Conservation (phyloP, 1,140 invertebrate species). For the Forficula auricularia region DNA sequence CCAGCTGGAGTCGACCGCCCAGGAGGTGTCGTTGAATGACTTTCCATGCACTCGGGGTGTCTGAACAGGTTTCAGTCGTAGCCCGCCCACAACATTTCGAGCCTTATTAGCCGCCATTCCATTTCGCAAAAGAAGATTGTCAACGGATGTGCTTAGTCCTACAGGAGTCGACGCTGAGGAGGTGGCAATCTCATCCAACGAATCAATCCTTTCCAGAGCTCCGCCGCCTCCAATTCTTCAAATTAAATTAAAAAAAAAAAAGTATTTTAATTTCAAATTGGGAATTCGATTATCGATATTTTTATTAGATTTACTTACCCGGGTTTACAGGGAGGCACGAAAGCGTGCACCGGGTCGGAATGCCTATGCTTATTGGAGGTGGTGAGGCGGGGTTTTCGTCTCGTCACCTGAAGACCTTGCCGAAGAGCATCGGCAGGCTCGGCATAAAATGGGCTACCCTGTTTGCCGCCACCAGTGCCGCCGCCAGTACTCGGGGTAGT, state of each 20-base stretch:
- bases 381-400: conserved; percentile 7
- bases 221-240: conserved; percentile 7
- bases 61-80: conserved; percentile 48
- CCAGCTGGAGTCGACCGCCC: conserved; percentile 74
- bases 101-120: too few species aligned
- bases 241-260: too few species aligned
- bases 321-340: conserved; percentile 6
- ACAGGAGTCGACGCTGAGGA: neutral
- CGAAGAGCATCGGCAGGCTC: conserved; percentile 75
- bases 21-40: conserved; percentile 38
- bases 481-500: conserved; percentile 5
- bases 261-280: too few species aligned
- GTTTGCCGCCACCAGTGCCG: conserved; percentile 25
- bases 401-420: conserved; percentile 20
- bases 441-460: conserved; percentile 75
- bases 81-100: conserved; percentile 17
- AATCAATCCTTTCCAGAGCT: conserved; percentile 37
- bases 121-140: conserved; percentile 29
- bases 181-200: conserved; percentile 26
- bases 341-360: conserved; percentile 40
- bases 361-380: conserved; percentile 31
- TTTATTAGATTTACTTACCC: too few species aligned
- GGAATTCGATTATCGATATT: too few species aligned
- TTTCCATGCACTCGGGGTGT: conserved; percentile 37
- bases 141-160: conserved; percentile 45